Base-by-base conservation (phyloP, 2,888 invertebrate genomes). In the Hermaeophaga mercurialis region DNA sequence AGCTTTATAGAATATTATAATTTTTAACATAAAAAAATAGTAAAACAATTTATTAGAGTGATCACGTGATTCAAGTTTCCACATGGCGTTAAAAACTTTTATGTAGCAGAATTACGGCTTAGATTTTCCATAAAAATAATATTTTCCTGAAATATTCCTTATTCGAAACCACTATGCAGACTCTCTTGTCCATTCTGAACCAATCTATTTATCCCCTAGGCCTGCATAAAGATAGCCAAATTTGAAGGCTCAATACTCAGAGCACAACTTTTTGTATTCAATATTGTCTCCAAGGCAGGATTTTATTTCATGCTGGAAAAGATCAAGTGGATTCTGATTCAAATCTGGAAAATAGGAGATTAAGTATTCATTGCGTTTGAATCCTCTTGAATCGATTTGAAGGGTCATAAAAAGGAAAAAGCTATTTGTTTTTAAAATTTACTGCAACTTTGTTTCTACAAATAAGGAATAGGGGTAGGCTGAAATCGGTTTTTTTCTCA, bases 361-460 rank as follows among this genome's bases (percentile, higher is more conserved):
- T 69, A 68, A 69, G 65, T 68, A 70, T 70, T 69, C 68, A 69
- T 68, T 68, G 66, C 63, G 59, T 64, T 56, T 58, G 59, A 66
- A 66, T 66, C 64, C 63, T 59, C 47, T 58, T 22, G 59, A 64
- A 65, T 61, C 61, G 66, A 64, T 65, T 65, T 61, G 58, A 54
- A 57, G 61, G 61, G 59, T 60, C 62, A 59, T 63, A 66, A 67
- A 67, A 66, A 61, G 56, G 60, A 60, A 61, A 58, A 56, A 50
- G 60, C 61, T 60, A 65, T 66, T 65, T 64, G 65, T 65, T 65
- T 64, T 56, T 49, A 45, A 64, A 63, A 63, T 66, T 61, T 61
- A 63, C 62, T 61, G 55, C 53, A 62, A 62, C 57, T 62, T 62
- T 56, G 59, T 57, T 52, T 47, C 52, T 43, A 45, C 34, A 50